Evolutionary conservation across 2,888 invertebrate genomes (phyloP).

Genomic region (Eristalis arbustorum): DNA sequence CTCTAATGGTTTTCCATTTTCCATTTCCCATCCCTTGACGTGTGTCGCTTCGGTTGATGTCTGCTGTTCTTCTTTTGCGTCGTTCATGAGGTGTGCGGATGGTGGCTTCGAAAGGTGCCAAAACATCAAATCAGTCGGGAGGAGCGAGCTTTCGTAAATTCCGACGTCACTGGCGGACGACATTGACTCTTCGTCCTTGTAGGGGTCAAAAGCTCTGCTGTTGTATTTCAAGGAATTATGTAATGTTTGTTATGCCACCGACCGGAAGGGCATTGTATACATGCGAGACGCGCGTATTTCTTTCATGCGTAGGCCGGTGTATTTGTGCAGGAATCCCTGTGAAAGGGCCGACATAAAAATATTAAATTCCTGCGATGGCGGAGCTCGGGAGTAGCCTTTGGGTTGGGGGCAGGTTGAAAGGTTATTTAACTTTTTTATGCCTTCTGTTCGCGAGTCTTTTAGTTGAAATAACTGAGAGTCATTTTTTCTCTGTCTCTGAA

Average conservation of each 20-base stretch:
- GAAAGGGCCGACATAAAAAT: constrained; percentile 30
- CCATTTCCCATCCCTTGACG: constrained; percentile 5
- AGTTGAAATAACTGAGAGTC: constrained; percentile 13
- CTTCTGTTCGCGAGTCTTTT: constrained; percentile 28
- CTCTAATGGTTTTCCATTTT: constrained; percentile 35
- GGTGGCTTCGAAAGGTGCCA: not conserved
- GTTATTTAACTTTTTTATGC: constrained; percentile 58
- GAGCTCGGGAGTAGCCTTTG: no score
- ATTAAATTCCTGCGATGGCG: not conserved
- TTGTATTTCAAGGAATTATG: constrained; percentile 36
- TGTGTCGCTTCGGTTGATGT: not conserved
- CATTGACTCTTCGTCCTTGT: constrained; percentile 64
- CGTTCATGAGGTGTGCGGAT: not conserved
- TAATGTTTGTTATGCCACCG: constrained; percentile 54
- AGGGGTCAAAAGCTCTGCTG: constrained; percentile 57
- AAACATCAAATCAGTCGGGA: constrained; percentile 15
- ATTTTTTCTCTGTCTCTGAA: not conserved
- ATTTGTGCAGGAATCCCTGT: not conserved
- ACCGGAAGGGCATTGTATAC: constrained; percentile 19
- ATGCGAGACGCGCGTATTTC: constrained; percentile 1
- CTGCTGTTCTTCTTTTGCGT: not conserved
- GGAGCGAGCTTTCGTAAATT: constrained; percentile 9
- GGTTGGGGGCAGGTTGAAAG: constrained; percentile 26
- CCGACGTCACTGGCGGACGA: constrained; percentile 11
- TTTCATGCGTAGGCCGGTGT: constrained; percentile 14